A percentile compares a stretch with the other conserved stretches of the same genome.
Conservation (phyloP, 2,888 invertebrate species). For the Pseudococcus longispinus region DNA sequence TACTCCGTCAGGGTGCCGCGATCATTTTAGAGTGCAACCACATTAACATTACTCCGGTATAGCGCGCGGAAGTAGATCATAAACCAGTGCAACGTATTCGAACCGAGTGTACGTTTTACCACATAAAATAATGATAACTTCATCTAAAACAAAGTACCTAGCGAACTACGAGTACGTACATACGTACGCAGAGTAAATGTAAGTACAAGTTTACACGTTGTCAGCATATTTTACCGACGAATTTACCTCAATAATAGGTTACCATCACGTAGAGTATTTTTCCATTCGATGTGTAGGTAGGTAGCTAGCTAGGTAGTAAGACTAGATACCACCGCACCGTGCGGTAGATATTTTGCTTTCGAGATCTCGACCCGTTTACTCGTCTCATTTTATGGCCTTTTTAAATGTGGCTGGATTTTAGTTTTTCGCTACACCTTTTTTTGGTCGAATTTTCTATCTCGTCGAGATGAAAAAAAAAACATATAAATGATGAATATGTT, state of each 20-base stretch:
- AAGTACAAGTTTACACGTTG: conserved; percentile 17
- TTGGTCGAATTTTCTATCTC: neutral
- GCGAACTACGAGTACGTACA: neutral
- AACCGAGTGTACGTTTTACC: neutral
- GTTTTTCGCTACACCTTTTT: neutral
- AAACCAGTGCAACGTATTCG: neutral
- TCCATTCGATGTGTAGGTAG: neutral
- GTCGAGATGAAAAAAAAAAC: neutral
- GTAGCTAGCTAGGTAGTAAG: too few relatives aligned
- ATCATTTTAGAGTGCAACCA: neutral
- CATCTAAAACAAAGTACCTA: conserved; percentile 8
- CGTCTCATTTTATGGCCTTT: conserved; percentile 3
- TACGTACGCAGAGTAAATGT: neutral
- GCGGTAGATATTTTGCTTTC: neutral
- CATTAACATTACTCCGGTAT: neutral
- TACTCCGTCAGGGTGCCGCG: neutral
- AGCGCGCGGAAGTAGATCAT: neutral
- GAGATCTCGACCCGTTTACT: neutral
- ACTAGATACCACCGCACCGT: too few relatives aligned
- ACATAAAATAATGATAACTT: conserved; percentile 37
- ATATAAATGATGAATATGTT: neutral
- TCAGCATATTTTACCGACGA: neutral
- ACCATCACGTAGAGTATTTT: neutral
- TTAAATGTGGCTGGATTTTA: neutral
- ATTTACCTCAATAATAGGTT: conserved; percentile 5